Evolutionary conservation across 2,113 vertebrate species (phyloP).

Genomic region (Hippopotamus amphibius): DNA sequence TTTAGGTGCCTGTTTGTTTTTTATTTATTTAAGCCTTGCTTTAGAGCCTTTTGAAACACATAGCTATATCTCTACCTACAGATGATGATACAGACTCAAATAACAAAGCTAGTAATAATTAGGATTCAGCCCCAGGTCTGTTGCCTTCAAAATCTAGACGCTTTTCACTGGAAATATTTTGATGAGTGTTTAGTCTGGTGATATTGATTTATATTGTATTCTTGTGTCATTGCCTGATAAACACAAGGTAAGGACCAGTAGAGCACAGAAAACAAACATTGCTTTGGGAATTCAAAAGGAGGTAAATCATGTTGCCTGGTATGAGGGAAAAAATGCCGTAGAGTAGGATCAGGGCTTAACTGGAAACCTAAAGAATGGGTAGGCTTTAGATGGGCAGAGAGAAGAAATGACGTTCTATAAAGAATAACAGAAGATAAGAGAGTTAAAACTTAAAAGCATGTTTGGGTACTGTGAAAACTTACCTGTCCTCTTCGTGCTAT

Average conservation of each 20-base stretch:
- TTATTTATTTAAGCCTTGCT: slow-evolving; percentile 28
- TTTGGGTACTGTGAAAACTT: neutral
- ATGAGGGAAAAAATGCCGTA: neutral
- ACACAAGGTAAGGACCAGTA: neutral
- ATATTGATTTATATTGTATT: neutral
- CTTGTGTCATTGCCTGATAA: neutral
- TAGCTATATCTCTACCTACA: neutral
- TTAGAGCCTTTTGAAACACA: neutral
- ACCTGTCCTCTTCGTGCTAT: neutral
- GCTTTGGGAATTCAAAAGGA: neutral
- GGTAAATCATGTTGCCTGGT: neutral
- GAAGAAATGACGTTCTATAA: neutral
- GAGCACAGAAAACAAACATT: neutral
- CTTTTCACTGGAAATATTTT: neutral
- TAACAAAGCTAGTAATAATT: slow-evolving; percentile 7
- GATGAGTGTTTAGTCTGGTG: neutral
- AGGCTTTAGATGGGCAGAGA: neutral
- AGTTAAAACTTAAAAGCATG: slow-evolving; percentile 10
- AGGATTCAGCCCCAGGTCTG: neutral
- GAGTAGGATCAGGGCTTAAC: neutral
- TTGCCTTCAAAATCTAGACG: neutral
- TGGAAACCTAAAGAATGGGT: neutral
- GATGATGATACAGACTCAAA: neutral
- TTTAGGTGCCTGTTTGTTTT: neutral
- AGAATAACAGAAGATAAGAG: neutral